Conservation (phyloP, 1,140 invertebrate species). For the Globodera rostochiensis region DNA sequence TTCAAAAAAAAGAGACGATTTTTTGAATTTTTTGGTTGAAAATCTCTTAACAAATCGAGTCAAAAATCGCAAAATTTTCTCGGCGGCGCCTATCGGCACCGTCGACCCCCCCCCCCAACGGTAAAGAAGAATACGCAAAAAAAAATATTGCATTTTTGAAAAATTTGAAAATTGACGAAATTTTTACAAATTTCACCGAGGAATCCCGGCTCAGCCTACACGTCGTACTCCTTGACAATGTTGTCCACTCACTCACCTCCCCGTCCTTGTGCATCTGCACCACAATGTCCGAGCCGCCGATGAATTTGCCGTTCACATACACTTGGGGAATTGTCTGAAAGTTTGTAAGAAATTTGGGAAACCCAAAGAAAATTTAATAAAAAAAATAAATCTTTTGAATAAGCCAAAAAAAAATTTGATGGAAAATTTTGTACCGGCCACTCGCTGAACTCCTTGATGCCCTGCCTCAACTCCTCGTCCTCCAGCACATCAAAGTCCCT, state of each 20-base stretch:
- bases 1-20: too few species aligned
- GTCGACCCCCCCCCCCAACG: too few species aligned
- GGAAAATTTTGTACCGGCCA: slow-evolving; percentile 43
- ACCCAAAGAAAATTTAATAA: slow-evolving; percentile 9
- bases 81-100: too few species aligned
- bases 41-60: too few species aligned
- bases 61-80: too few species aligned
- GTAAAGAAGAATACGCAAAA: too few species aligned
- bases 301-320: slow-evolving; percentile 64
- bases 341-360: not conserved
- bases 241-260: not conserved
- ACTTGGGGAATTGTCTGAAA: slow-evolving; percentile 58
- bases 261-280: slow-evolving; percentile 54
- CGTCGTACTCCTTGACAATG: not conserved
- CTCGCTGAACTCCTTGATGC: slow-evolving; percentile 61
- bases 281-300: slow-evolving; percentile 64
- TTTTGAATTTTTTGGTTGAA: too few species aligned
- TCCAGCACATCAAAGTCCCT: slow-evolving; percentile 58
- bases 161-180: slow-evolving; percentile 2
- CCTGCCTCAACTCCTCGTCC: slow-evolving; percentile 57
- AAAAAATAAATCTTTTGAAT: slow-evolving; percentile 22
- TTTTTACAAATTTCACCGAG: not conserved
- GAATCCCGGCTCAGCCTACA: not conserved
- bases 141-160: not conserved
- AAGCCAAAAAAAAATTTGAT: too few species aligned